Evolutionary conservation across 2,797 vertebrate genomes (phyloP).

Genomic region (Oceanodroma leucorhoa): DNA sequence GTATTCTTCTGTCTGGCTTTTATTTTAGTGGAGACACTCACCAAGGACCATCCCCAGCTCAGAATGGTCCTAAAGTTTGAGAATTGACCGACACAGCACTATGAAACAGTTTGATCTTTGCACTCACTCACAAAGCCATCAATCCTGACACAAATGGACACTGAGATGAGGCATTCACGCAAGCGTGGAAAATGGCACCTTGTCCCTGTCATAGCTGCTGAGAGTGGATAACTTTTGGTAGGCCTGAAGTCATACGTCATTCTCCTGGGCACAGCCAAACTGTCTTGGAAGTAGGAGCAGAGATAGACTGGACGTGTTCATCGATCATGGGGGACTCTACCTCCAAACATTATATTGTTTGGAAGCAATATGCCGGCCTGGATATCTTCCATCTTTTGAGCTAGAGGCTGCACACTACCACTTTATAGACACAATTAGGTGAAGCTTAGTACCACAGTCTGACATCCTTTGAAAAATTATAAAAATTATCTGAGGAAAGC

Average conservation of each 20-base stretch:
- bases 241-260: not conserved
- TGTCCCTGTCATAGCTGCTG: constrained; percentile 1
- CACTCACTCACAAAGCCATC: constrained; percentile 5
- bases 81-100: constrained; percentile 19
- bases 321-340: accelerated
- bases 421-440: not conserved
- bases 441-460: not conserved
- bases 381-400: not conserved
- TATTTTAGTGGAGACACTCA: not conserved
- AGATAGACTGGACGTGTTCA: not conserved
- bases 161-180: constrained; percentile 34
- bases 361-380: not conserved
- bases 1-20: not conserved
- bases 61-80: not conserved
- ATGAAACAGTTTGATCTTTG: constrained; percentile 39
- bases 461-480: not conserved
- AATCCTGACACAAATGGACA: constrained; percentile 30
- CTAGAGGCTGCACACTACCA: not conserved
- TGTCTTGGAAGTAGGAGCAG: not conserved
- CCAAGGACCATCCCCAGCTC: not conserved
- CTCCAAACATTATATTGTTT: not conserved
- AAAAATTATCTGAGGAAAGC: not conserved
- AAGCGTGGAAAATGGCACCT: constrained; percentile 50
- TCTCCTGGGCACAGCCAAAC: not conserved
- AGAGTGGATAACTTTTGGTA: not conserved